Evolutionary conservation across 2,113 vertebrate species (phyloP).

Genomic region (Calonectris borealis): DNA sequence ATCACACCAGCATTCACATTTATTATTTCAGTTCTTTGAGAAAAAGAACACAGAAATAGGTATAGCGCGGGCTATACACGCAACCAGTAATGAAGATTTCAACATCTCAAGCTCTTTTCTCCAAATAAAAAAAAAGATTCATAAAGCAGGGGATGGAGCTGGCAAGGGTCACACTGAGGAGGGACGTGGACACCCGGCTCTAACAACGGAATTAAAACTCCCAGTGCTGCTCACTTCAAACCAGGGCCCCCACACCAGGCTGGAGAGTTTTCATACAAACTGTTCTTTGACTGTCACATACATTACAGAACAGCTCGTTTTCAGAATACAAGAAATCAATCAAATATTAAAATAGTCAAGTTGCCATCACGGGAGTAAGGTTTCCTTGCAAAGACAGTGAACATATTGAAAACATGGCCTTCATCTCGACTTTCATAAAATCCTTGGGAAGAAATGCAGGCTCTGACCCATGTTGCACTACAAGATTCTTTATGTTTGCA

Average conservation of each 20-base stretch:
- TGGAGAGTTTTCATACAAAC: neutral
- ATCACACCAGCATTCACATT: neutral
- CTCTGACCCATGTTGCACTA: neutral
- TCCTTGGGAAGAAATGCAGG: neutral
- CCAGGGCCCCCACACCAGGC: neutral
- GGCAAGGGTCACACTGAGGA: neutral
- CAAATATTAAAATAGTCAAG: neutral
- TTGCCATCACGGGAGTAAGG: neutral
- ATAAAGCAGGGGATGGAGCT: neutral
- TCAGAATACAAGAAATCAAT: neutral
- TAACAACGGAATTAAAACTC: neutral
- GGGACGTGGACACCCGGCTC: neutral
- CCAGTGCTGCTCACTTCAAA: neutral
- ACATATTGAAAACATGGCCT: rapidly evolving
- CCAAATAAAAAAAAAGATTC: neutral
- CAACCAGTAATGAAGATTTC: neutral
- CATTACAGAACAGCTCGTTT: neutral
- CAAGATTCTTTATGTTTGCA: neutral
- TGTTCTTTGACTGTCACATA: neutral
- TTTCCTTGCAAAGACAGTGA: neutral
- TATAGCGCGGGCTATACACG: neutral
- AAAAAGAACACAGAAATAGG: neutral
- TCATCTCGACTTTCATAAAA: neutral
- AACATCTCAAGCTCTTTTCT: neutral
- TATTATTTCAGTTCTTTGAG: neutral